Conservation (phyloP, 2,113 vertebrate genomes). For the Nanorana parkeri region DNA sequence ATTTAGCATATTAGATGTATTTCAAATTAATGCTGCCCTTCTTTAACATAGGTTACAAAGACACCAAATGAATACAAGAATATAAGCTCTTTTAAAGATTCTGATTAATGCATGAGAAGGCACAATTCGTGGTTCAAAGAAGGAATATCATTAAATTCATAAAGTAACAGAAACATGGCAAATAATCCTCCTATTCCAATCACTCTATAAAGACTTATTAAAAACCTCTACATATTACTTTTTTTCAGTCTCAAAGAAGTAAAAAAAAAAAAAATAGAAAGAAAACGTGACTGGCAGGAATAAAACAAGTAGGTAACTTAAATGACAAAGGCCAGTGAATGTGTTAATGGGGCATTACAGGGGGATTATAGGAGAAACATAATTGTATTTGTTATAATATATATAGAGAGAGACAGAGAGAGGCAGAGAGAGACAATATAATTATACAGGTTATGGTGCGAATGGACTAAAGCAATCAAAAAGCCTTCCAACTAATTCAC, state of each 20-base stretch:
- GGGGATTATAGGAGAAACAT: too few relatives aligned
- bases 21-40: conserved; percentile 39
- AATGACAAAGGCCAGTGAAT: too few relatives aligned
- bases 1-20: conserved; percentile 20
- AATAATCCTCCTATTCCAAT: conserved; percentile 24
- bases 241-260: not conserved
- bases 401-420: too few relatives aligned
- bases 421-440: too few relatives aligned
- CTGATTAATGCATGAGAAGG: conserved; percentile 39
- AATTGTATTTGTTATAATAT: too few relatives aligned
- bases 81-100: conserved; percentile 10
- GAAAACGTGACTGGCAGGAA: not conserved
- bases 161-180: conserved; percentile 7
- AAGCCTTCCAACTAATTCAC: too few relatives aligned
- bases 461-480: too few relatives aligned
- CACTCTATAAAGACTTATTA: conserved; percentile 27
- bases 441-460: too few relatives aligned
- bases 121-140: conserved; percentile 42
- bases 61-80: conserved; percentile 28
- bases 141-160: conserved; percentile 24
- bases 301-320: not conserved
- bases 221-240: conserved; percentile 14
- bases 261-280: not conserved
- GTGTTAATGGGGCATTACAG: too few relatives aligned
- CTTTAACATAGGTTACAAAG: conserved; percentile 32